Evolutionary conservation across 2,888 invertebrate species (phyloP), one percentile per base, ranked within the genome.

Genomic region (Fragum fragum): DNA sequence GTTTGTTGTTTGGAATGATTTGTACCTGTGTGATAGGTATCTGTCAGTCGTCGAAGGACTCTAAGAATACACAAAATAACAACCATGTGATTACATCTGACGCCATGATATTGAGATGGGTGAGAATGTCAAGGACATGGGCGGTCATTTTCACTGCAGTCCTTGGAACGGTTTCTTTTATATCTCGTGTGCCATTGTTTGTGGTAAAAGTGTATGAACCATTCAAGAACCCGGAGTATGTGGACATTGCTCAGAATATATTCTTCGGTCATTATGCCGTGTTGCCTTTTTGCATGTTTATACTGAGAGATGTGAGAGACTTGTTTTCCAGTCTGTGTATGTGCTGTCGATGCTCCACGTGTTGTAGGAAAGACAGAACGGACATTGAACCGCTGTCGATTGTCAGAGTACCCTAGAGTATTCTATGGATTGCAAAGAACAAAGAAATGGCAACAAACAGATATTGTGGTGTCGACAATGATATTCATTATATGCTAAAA

Each of bases 31-130:
- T 66, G 5, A 66, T 66, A 42, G 66, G 66, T 1, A 42, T 66
- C 16, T 66, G 42, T 42, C 66, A 66, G n/a, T 6, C 42, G 11
- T 23, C 66, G 23, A 39, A 66, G 42, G 42, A 66, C 66, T 36
- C 66, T 0, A 66, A 66, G n/a, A 42, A 21, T 7, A n/a, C n/a
- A 2, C 39, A 21, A 23, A 23, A 66, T 26, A 42, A 9, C 6
- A 66, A 39, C 23, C 39, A 42, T 42, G 66, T 66, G 21, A 66
- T 66, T 16, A 66, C 42, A 6, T 14, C 42, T 39, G 66, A 66
- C 66, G 42, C 36, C 66, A 66, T 66, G 66, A 66, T 66, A 14
- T 18, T 66, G 42, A n/a, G 66, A 6, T 66, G 66, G 66, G 26
- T 66, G 9, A 36, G 66, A 42, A 66, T 42, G 66, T 66, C 66